Conservation (phyloP, 2,888 invertebrate species). For the Pimpla rufipes region DNA sequence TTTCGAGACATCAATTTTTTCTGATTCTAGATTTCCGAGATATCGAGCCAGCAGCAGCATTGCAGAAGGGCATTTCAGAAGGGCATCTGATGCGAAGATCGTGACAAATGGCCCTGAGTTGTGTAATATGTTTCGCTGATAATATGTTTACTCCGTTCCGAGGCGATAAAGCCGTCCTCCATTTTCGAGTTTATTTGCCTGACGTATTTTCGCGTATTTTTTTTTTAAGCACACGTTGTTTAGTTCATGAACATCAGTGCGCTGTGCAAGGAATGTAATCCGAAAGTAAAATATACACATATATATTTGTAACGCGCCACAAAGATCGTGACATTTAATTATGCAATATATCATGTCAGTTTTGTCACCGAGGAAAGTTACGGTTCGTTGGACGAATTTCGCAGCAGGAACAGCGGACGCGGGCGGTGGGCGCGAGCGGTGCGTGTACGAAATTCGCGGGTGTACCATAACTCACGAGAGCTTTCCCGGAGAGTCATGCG, state of each 20-base stretch:
- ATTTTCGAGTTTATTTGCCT: too few species aligned
- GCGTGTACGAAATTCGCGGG: slow-evolving; percentile 64
- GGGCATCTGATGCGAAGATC: too few species aligned
- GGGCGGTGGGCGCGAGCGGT: slow-evolving; percentile 43
- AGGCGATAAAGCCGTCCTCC: too few species aligned
- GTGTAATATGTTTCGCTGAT: too few species aligned
- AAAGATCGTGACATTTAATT: slow-evolving; percentile 65
- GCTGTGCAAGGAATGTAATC: not conserved
- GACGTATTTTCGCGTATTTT: not conserved
- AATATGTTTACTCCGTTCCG: slow-evolving; percentile 1
- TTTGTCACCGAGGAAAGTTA: slow-evolving; percentile 62
- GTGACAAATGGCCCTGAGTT: too few species aligned
- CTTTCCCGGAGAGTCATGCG: slow-evolving; percentile 67
- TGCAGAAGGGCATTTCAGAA: too few species aligned
- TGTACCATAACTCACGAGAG: slow-evolving; percentile 66
- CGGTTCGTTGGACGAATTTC: slow-evolving; percentile 66
- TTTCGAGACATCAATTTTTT: too few species aligned
- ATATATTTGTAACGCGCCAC: slow-evolving; percentile 39
- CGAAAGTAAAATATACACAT: not conserved
- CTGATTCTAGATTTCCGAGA: too few species aligned
- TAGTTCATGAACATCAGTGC: not conserved
- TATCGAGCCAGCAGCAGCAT: too few species aligned
- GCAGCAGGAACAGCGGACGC: slow-evolving; percentile 34
- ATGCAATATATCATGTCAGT: slow-evolving; percentile 67
- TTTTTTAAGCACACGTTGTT: not conserved